These are phyloP conservation scores for Eulemur rubriventer DNA, from an alignment of 2,797 vertebrate species.

Conservation along the genomic window DNA sequence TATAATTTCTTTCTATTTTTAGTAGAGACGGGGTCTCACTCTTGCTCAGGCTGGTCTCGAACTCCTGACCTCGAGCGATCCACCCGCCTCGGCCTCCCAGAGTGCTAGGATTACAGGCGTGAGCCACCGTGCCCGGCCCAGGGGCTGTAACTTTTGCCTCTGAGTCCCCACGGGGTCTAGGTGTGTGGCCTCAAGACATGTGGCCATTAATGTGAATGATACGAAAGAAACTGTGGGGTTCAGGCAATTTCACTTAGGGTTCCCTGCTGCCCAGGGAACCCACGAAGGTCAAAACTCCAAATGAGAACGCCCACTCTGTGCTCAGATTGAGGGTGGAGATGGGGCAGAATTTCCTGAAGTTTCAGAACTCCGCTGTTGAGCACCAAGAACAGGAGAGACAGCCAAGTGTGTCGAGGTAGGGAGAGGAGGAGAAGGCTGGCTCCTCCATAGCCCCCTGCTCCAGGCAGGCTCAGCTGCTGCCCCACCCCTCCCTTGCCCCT, in stretches of 20 bases:
- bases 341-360: not conserved
- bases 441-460: not conserved
- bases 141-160: not conserved
- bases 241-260: not conserved
- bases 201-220: not conserved
- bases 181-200: not conserved
- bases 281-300: not conserved
- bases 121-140: too few species aligned
- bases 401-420: not conserved
- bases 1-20: too few species aligned
- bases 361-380: not conserved
- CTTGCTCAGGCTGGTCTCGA: too few species aligned
- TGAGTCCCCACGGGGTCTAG: not conserved
- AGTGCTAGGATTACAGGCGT: too few species aligned
- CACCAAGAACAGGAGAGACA: not conserved
- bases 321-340: not conserved
- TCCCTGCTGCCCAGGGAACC: not conserved
- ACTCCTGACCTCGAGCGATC: too few species aligned
- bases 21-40: too few species aligned
- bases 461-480: not conserved
- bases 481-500: fast-evolving
- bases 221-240: not conserved
- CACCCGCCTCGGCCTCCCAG: too few species aligned
- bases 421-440: not conserved
- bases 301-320: not conserved